Conservation (phyloP, 2,113 vertebrate species). For the Alouatta palliata region DNA sequence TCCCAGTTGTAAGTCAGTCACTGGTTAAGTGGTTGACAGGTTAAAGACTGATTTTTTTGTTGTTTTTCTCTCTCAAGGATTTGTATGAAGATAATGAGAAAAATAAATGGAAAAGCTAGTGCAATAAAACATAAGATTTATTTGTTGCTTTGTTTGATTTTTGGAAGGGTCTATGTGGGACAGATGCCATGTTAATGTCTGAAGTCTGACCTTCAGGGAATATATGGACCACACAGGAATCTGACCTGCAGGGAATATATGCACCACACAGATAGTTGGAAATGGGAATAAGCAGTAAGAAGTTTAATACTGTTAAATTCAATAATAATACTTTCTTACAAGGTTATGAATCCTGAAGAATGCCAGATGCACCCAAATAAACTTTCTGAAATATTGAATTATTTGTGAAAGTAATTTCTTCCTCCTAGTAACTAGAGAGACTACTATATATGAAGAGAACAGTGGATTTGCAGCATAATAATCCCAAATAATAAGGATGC, state of each 20-base stretch:
- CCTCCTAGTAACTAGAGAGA: not conserved
- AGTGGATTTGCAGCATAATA: not conserved
- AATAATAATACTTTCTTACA: conserved; percentile 46
- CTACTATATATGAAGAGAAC: not conserved
- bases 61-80: conserved; percentile 26
- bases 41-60: not conserved
- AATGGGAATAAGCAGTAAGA: not conserved
- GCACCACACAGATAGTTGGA: conserved; percentile 61
- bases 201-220: conserved; percentile 52
- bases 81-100: conserved; percentile 26
- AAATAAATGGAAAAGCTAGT: conserved; percentile 39
- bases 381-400: conserved; percentile 39
- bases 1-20: not conserved
- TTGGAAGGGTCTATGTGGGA: conserved; percentile 53
- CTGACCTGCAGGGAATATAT: conserved; percentile 51
- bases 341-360: conserved; percentile 44
- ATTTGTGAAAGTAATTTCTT: not conserved
- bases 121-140: conserved; percentile 47
- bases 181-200: conserved; percentile 47
- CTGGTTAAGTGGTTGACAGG: not conserved
- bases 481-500: not conserved
- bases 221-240: conserved; percentile 71
- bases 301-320: conserved; percentile 57
- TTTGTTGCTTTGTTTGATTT: conserved; percentile 59
- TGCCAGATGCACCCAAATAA: conserved; percentile 31